Evolutionary conservation across 1,140 invertebrate genomes (phyloP).

Genomic region (Dermatophagoides farinae): DNA sequence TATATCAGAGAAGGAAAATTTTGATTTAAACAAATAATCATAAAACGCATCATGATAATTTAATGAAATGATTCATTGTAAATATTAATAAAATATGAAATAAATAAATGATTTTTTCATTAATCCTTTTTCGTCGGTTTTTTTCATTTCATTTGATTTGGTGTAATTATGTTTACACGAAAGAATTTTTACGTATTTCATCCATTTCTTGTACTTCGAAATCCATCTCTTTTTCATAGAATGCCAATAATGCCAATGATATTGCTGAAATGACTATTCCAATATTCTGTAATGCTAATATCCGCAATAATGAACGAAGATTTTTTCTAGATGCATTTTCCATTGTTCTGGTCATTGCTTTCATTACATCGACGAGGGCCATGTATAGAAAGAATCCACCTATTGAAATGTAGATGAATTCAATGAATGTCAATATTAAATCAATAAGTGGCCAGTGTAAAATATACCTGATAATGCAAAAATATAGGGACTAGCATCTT

Average conservation of each 20-base stretch:
- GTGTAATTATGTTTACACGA: background rate
- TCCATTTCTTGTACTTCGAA: constrained; percentile 11
- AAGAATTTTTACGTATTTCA: constrained; percentile 7
- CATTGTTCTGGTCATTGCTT: constrained; percentile 12
- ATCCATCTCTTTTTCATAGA: constrained; percentile 17
- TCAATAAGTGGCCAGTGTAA: background rate
- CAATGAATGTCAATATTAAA: background rate
- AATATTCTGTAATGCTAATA: constrained; percentile 13
- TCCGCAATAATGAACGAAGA: constrained; percentile 1
- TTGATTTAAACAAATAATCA: background rate
- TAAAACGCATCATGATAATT: background rate
- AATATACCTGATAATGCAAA: constrained; percentile 33
- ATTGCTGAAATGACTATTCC: constrained; percentile 13
- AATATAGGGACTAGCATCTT: constrained; percentile 28
- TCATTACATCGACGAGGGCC: constrained; percentile 40
- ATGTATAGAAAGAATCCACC: constrained; percentile 43
- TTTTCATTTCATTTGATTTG: too few species aligned
- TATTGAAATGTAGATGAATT: background rate
- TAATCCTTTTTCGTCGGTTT: too few species aligned
- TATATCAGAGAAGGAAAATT: too few species aligned
- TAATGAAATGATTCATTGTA: background rate
- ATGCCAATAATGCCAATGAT: constrained; percentile 11
- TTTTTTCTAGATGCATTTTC: constrained; percentile 14
- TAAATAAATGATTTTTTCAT: background rate
- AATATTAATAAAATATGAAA: background rate